A percentile compares a stretch with the other conserved stretches of the same genome.
Evolutionary conservation across 2,888 invertebrate genomes (phyloP).

Genomic region (Ryuthela nishihirai): DNA sequence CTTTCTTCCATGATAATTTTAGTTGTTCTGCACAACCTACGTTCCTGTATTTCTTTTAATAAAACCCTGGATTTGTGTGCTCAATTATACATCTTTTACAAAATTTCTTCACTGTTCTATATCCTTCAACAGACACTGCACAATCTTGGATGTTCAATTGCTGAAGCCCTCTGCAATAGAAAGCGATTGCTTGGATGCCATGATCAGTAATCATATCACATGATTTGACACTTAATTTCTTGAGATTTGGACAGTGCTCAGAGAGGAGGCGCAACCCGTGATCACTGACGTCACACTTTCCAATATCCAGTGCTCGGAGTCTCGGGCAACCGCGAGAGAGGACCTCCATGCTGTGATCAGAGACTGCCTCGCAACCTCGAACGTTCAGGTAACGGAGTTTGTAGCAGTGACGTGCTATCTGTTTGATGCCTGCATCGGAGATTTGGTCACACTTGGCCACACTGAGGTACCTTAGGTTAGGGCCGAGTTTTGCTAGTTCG

Average conservation of each 20-base stretch:
- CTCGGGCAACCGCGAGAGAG: slow-evolving; percentile 80
- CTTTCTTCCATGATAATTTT: no score
- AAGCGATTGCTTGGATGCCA: slow-evolving; percentile 81
- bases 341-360: slow-evolving; percentile 86
- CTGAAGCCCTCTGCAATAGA: slow-evolving; percentile 81
- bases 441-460: slow-evolving; percentile 90
- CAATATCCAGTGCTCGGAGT: slow-evolving; percentile 79
- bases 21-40: no score
- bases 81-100: slow-evolving; percentile 91
- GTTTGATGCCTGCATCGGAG: slow-evolving; percentile 77
- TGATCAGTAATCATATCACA: slow-evolving; percentile 88
- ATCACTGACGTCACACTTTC: slow-evolving; percentile 91
- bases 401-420: slow-evolving; percentile 80
- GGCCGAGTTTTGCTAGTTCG: slow-evolving; percentile 79
- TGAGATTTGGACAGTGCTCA: slow-evolving; percentile 74
- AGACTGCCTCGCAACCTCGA: slow-evolving; percentile 86
- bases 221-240: slow-evolving; percentile 57
- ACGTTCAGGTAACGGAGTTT: slow-evolving; percentile 82
- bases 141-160: slow-evolving; percentile 93
- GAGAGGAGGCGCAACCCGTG: slow-evolving; percentile 59
- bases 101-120: slow-evolving; percentile 84
- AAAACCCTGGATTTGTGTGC: slow-evolving; percentile 92
- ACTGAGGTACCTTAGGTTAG: slow-evolving; percentile 83
- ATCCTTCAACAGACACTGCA: slow-evolving; percentile 81
- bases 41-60: slow-evolving; percentile 58